Evolutionary conservation across 2,888 invertebrate genomes (phyloP), one percentile per base, ranked within the genome.

Genomic region (Drosophila vallismaia): DNA sequence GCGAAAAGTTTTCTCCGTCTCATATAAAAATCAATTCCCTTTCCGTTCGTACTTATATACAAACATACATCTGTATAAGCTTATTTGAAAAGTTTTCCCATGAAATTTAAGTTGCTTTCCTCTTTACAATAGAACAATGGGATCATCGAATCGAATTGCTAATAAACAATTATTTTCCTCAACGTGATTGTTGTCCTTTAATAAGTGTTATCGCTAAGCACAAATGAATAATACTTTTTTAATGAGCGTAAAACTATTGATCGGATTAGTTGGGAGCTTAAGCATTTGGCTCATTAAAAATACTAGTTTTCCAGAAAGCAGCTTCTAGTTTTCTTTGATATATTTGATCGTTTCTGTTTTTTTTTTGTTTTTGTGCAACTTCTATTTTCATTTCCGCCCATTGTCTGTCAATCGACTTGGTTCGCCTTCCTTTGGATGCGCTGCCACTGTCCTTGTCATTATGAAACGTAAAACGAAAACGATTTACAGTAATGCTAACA

Each of bases 401-500:
- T 66, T 76, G 83, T 82, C 66, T 76, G 83, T 82, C 66, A 54
- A 45, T 53, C 68, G 55, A 36, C 52, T 48, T 55, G 64, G 45
- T 3, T 64, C 68, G 45, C 26, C 29, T 53, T 46, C 38, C 53
- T n/a, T 64, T 45, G 51, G 54, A 67, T 53, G 8, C 57, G 70
- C 50, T 62, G 38, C 63, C 53, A 31, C 63, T 71, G 75, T 67
- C 72, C 69, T 63, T 74, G 73, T 84, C 82, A 89, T 89, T 86
- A 84, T 89, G 88, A 84, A 88, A 81, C 84, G 88, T 86, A 86
- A 86, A 79, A 76, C 79, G 80, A 81, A 89, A 89, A 88, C 88
- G 88, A 89, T 86, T 86, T 88, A 84, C 79, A 86, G 87, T 86
- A 86, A 86, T 88, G 82, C 88, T 76, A 79, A 88, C 86, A 88